A percentile compares a stretch with the other conserved stretches of the same genome.
These are phyloP conservation scores for Drosophila meridiana DNA, from an alignment of 2,888 invertebrate genomes.

Conservation along the genomic window DNA sequence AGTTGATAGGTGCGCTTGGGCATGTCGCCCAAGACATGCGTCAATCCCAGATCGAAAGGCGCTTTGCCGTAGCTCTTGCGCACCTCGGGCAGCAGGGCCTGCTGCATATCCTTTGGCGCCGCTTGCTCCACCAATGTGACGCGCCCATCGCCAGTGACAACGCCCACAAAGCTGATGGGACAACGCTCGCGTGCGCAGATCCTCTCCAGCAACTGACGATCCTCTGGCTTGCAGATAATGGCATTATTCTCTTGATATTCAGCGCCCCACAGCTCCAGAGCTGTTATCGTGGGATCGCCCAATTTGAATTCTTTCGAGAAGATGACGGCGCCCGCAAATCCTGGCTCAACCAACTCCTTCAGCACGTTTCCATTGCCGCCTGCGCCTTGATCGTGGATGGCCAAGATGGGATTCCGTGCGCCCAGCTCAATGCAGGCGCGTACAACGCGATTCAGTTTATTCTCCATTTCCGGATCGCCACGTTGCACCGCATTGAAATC, in stretches of 20 bases:
- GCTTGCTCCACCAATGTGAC: slow-evolving; percentile 89
- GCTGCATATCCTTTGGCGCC: slow-evolving; percentile 84
- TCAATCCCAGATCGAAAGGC: slow-evolving; percentile 95
- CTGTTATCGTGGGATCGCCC: slow-evolving; percentile 97
- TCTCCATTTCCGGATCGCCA: slow-evolving; percentile 99
- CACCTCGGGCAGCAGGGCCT: slow-evolving; percentile 61
- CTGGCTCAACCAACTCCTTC: slow-evolving; percentile 97
- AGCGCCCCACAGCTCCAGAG: slow-evolving; percentile 98
- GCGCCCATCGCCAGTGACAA: slow-evolving; percentile 94
- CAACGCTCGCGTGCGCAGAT: slow-evolving; percentile 96
- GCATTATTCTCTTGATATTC: slow-evolving; percentile 99
- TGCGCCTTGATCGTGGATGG: slow-evolving; percentile 99
- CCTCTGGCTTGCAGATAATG: slow-evolving; percentile 90
- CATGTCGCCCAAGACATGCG: slow-evolving; percentile 94
- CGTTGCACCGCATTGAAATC: slow-evolving; percentile 98
- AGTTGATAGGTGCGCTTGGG: slow-evolving; percentile 89
- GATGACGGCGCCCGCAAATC: slow-evolving; percentile 93
- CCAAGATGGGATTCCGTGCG: slow-evolving; percentile 94
- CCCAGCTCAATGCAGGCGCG: slow-evolving; percentile 95
- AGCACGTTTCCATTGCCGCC: slow-evolving; percentile 99
- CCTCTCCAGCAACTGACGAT: slow-evolving; percentile 88
- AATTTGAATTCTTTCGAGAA: slow-evolving; percentile 94
- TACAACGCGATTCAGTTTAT: slow-evolving; percentile 97
- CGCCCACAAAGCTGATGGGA: slow-evolving; percentile 96
- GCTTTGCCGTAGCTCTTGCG: slow-evolving; percentile 85